Conservation (phyloP, 2,113 vertebrate species). For the Tautogolabrus adspersus region DNA sequence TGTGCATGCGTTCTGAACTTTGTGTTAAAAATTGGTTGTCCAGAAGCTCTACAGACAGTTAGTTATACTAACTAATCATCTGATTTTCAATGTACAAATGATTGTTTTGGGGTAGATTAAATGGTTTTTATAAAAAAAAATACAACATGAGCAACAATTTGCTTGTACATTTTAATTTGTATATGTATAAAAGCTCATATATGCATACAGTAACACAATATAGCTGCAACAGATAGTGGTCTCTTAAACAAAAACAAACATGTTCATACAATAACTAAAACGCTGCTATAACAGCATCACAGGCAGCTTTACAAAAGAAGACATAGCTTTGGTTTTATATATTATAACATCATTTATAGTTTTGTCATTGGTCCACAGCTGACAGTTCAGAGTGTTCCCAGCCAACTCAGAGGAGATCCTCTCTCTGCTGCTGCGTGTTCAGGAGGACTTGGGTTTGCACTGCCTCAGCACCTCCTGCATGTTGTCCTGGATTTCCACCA, state of each 20-base stretch:
- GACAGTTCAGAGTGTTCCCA: conserved; percentile 15
- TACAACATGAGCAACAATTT: conserved; percentile 10
- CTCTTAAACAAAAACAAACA: conserved; percentile 38
- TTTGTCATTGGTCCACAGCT: conserved; percentile 49
- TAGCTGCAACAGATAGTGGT: conserved; percentile 44
- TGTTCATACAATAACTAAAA: conserved; percentile 21
- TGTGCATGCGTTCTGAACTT: too few species aligned
- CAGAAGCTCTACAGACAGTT: too few species aligned
- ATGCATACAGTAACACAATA: conserved; percentile 30
- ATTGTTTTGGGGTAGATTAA: too few species aligned
- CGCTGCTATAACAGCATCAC: conserved; percentile 7
- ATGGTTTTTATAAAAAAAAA: conserved; percentile 1
- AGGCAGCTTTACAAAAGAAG: conserved; percentile 27
- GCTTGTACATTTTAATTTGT: conserved; percentile 47
- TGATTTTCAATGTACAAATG: too few species aligned
- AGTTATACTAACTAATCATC: too few species aligned
- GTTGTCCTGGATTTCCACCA: conserved; percentile 82
- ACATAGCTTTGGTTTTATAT: conserved; percentile 53
- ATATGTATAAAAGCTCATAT: conserved; percentile 63
- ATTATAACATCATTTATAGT: conserved; percentile 39
- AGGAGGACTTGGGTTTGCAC: conserved; percentile 66
- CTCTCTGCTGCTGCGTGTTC: conserved; percentile 11
- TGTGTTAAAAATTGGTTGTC: too few species aligned
- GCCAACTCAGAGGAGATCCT: conserved; percentile 14
- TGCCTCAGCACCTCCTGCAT: conserved; percentile 81